A percentile compares a stretch with the other conserved stretches of the same genome.
Evolutionary conservation across 2,797 vertebrate genomes (phyloP).

Genomic region (Acestrorhynchus altus): DNA sequence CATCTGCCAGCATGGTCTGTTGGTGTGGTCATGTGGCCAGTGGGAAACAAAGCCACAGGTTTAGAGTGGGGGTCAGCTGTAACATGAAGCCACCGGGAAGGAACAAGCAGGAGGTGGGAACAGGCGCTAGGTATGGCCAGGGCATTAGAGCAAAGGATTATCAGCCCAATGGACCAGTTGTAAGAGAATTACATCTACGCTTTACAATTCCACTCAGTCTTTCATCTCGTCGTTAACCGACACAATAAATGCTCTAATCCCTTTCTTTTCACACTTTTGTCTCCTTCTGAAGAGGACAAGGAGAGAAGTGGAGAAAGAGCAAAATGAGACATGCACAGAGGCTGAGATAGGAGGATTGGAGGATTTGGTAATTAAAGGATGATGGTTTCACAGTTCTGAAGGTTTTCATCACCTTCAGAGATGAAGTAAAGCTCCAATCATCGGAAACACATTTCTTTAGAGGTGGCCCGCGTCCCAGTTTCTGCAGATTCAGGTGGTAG

Average conservation of each 20-base stretch:
- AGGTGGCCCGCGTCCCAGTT: neutral
- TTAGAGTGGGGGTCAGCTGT: constrained; percentile 50
- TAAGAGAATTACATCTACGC: constrained; percentile 83
- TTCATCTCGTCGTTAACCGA: constrained; percentile 83
- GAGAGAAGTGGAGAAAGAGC: constrained; percentile 46
- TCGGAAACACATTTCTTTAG: neutral
- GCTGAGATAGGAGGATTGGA: constrained; percentile 40
- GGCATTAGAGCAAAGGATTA: constrained; percentile 82
- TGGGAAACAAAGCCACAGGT: constrained; percentile 72
- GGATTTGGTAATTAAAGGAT: constrained; percentile 34
- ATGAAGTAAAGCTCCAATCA: constrained; percentile 11
- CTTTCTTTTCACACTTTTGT: constrained; percentile 71
- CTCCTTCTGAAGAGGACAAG: constrained; percentile 54
- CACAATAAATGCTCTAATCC: constrained; percentile 80
- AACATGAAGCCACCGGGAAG: constrained; percentile 69
- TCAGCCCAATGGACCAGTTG: constrained; percentile 79
- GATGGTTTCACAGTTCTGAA: neutral
- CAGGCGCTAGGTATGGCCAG: constrained; percentile 53
- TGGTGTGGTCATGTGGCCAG: constrained; percentile 48
- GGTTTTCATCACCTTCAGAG: neutral
- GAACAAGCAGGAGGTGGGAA: constrained; percentile 48
- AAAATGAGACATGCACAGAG: constrained; percentile 49
- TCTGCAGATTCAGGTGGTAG: constrained; percentile 42
- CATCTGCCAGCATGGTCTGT: constrained; percentile 57
- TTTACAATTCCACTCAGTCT: constrained; percentile 80